Conservation (phyloP, 2,113 vertebrate species). For the Hiodon tergisus region DNA sequence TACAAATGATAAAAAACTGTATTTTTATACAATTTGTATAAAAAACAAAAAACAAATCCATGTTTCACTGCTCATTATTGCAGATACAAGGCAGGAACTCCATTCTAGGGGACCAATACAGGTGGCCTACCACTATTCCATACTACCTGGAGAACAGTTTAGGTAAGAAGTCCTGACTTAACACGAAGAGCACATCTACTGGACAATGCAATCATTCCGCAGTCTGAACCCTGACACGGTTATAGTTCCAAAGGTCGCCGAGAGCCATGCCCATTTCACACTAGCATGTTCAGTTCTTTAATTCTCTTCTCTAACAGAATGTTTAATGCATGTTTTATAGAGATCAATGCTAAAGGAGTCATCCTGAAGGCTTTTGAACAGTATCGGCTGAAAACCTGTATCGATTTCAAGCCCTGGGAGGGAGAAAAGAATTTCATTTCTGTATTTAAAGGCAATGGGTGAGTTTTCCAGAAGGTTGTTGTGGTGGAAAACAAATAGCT, state of each 20-base stretch:
- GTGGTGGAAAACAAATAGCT: too few relatives aligned
- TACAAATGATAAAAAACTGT: neutral
- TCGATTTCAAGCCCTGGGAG: constrained; percentile 74
- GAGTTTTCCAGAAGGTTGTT: neutral
- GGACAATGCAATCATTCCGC: neutral
- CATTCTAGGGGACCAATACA: constrained; percentile 75
- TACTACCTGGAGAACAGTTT: constrained; percentile 81
- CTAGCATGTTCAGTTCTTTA: neutral
- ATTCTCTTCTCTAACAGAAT: neutral
- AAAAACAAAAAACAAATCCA: neutral
- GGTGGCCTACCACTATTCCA: constrained; percentile 80
- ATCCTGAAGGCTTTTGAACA: constrained; percentile 74
- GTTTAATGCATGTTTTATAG: neutral
- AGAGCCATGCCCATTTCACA: neutral
- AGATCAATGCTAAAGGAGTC: constrained; percentile 67
- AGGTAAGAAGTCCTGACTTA: constrained; percentile 53
- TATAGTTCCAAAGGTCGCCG: constrained; percentile 14
- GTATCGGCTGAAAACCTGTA: constrained; percentile 74
- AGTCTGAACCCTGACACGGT: neutral
- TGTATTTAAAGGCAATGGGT: constrained; percentile 69
- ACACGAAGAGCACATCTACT: neutral
- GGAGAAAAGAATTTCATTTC: constrained; percentile 54
- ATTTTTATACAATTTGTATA: neutral
- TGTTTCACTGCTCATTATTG: neutral
- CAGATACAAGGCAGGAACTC: constrained; percentile 70